phyloP scores from a whole-genome alignment of 2,113 vertebrate genomes.

The Hirundichthys speculiger region DNA sequence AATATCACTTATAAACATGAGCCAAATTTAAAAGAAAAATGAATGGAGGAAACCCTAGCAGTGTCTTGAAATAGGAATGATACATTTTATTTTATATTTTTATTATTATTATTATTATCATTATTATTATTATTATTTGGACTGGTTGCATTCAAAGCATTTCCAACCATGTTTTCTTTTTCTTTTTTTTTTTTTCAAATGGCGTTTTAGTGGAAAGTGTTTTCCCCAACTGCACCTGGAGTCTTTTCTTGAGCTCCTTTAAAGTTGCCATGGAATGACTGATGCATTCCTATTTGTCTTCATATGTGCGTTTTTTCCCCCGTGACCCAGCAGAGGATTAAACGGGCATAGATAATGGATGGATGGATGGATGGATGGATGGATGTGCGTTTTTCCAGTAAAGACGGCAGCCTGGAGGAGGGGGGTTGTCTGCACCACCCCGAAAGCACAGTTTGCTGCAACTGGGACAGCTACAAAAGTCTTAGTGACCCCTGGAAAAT shows the following conservation, averaged over 20 bases:
- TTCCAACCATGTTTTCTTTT: slow-evolving; percentile 10
- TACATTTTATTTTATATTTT: slow-evolving; percentile 23
- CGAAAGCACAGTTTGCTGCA: too few relatives aligned
- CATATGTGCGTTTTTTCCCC: not conserved
- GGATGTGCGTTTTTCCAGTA: too few relatives aligned
- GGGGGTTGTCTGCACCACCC: too few relatives aligned
- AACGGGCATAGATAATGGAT: too few relatives aligned
- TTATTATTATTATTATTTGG: slow-evolving; percentile 1
- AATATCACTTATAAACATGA: slow-evolving; percentile 25
- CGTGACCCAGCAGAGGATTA: too few relatives aligned
- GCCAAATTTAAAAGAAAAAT: slow-evolving; percentile 10
- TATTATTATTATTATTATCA: slow-evolving; percentile 10
- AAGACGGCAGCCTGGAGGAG: too few relatives aligned
- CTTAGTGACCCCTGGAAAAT: too few relatives aligned
- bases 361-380: too few relatives aligned
- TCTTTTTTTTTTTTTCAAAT: slow-evolving; percentile 12
- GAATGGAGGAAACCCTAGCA: slow-evolving; percentile 2
- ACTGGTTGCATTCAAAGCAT: slow-evolving; percentile 14
- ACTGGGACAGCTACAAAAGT: too few relatives aligned
- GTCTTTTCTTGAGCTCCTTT: slow-evolving; percentile 15
- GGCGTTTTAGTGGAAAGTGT: slow-evolving; percentile 14
- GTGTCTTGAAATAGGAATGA: slow-evolving; percentile 44
- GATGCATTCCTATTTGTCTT: not conserved
- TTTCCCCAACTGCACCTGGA: slow-evolving; percentile 29
- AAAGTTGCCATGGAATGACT: not conserved